A percentile compares a stretch with the other conserved stretches of the same genome.
Evolutionary conservation across 2,797 vertebrate species (phyloP).

Genomic region (Sebastes reedi): DNA sequence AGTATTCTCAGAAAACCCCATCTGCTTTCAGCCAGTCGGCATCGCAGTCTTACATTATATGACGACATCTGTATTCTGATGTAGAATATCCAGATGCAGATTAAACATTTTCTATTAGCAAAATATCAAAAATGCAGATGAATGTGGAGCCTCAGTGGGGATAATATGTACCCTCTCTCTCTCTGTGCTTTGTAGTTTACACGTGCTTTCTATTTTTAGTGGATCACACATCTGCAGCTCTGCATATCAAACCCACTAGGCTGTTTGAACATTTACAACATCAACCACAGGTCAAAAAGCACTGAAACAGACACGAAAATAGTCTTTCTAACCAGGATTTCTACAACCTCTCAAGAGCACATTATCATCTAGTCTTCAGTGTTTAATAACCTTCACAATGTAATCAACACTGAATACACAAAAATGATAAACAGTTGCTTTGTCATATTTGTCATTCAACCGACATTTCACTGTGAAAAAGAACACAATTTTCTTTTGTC

Average conservation of each 20-base stretch:
- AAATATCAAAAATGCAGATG: background rate
- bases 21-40: background rate
- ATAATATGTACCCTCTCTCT: background rate
- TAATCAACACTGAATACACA: background rate
- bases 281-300: background rate
- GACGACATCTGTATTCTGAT: background rate
- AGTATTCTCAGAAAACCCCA: background rate
- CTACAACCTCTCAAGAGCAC: background rate
- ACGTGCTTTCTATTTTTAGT: conserved; percentile 53
- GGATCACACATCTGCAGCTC: conserved; percentile 43
- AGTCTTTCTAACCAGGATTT: background rate
- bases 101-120: background rate
- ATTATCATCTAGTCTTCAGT: background rate
- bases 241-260: conserved; percentile 44
- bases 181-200: conserved; percentile 17
- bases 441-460: background rate
- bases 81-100: background rate
- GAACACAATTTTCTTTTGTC: background rate
- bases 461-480: background rate
- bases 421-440: background rate
- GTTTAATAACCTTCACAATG: background rate
- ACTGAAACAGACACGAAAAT: background rate
- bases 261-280: conserved; percentile 1
- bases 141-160: background rate
- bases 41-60: background rate